Base-by-base conservation (phyloP, 2,797 vertebrate species). In the Bryconaethiops microstoma region DNA sequence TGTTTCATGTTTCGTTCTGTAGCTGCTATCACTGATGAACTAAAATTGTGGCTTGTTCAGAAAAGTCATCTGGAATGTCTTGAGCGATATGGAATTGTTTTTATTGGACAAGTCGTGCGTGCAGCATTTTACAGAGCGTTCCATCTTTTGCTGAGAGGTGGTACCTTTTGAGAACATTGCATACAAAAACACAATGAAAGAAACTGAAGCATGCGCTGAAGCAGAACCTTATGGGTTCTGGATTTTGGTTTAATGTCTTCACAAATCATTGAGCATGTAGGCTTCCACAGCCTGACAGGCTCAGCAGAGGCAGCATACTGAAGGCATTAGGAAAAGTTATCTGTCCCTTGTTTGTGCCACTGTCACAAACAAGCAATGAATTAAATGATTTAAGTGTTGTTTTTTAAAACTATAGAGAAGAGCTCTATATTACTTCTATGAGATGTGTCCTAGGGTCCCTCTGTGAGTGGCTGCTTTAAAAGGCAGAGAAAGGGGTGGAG, bases 281-380 rank as follows among this genome's bases (percentile, higher is more conserved):
- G 79, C 82, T 73, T 79, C 63, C 68, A 64, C 2, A 65, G 50
- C 72, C 48, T 48, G 78, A 77, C 71, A 79, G 68, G n/a, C 72
- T 82, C 80, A 62, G 73, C 78, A 52, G 71, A 77, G 60, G 78
- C 69, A 77, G 59, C 88, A 91, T 86, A 86, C 84, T 88, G 85
- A 90, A 91, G 81, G 84, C 79, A 88, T 92, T 89, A 89, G 59
- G 63, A 79, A 55, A 63, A 84, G 86, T 87, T 91, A 90, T 90
- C 85, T 84, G 87, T 90, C 84, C 84, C 86, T 88, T 87, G 87
- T 89, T 88, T 90, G 84, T 86, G 75, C 83, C 84, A 79, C 86
- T 90, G 88, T 90, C 88, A 86, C 77, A 80, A 85, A 86, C 73
- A 82, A 91, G 88, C 86, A 93, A 93, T 93, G 91, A 91, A 90